Base-by-base conservation (phyloP, 2,797 vertebrate species). In the Lutjanus argentimaculatus region DNA sequence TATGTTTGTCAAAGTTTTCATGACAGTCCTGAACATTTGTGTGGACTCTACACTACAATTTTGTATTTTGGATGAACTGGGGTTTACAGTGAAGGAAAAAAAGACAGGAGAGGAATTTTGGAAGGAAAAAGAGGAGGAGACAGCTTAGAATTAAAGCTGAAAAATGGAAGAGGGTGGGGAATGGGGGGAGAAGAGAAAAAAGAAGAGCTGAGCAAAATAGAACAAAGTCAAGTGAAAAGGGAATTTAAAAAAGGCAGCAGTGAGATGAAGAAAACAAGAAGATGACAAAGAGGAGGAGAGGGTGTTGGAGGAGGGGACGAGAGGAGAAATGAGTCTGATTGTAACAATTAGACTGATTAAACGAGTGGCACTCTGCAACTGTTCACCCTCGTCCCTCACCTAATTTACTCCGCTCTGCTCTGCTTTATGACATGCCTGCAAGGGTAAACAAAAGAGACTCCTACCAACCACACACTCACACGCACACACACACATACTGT, bases 321-420 rank as follows among this genome's bases (percentile, higher is more conserved):
- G 48, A n/a, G 68, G 21, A 79, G 65, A 75, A 79, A 74, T 17
- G 49, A 88, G 59, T 82, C 63, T 79, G 85, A 86, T 79, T 88
- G 72, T 68, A 83, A 85, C 87, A 86, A 92, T 93, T 88, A 91
- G 67, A 72, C 80, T 81, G 85, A 91, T 92, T 86, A 90, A 91
- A 89, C 67, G 64, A 83, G 81, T 76, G 71, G 59, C 77, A 58
- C 73, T 75, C 69, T 66, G 84, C 75, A 67, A 81, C 75, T 53
- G 62, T 75, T 83, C 83, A 19, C 67, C 75, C 76, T 77, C 73
- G 71, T 82, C 72, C 73, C 77, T 85, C 73, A 78, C 74, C 79
- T 88, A 70, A 89, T 93, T 90, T 83, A 72, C 79, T 72, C 25
- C 8, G 55, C 88, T 72, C 55, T 25, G 66, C 81, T 84, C 78